Evolutionary conservation across 2,113 vertebrate species (phyloP).

Genomic region (Pipa parva): DNA sequence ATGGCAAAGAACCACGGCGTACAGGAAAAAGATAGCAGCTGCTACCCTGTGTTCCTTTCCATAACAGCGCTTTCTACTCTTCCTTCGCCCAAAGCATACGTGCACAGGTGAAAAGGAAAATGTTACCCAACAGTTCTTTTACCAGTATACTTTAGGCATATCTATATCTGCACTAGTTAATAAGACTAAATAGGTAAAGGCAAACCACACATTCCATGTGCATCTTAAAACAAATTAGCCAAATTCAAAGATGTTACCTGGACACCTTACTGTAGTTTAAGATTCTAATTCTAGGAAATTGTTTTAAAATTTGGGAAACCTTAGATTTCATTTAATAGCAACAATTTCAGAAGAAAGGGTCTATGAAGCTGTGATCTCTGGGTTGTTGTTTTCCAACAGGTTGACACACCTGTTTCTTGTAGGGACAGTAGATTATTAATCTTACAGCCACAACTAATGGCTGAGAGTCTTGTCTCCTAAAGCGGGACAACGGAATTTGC

Average conservation of each 20-base stretch:
- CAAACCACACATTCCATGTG: neutral
- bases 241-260: neutral
- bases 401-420: no score
- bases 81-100: neutral
- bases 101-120: neutral
- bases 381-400: no score
- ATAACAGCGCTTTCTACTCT: neutral
- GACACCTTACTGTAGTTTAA: neutral
- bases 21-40: slow-evolving; percentile 69
- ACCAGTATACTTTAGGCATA: neutral
- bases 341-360: no score
- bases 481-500: no score
- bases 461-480: no score
- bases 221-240: neutral
- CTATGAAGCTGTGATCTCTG: no score
- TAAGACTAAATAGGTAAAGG: neutral
- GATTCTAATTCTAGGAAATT: neutral
- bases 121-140: neutral
- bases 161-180: neutral
- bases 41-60: neutral
- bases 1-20: slow-evolving; percentile 73
- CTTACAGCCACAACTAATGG: no score
- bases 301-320: neutral
- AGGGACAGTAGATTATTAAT: no score
- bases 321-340: no score